Evolutionary conservation across 2,888 invertebrate species (phyloP), one percentile per base, ranked within the genome.

Genomic region (Octonoba sinensis): DNA sequence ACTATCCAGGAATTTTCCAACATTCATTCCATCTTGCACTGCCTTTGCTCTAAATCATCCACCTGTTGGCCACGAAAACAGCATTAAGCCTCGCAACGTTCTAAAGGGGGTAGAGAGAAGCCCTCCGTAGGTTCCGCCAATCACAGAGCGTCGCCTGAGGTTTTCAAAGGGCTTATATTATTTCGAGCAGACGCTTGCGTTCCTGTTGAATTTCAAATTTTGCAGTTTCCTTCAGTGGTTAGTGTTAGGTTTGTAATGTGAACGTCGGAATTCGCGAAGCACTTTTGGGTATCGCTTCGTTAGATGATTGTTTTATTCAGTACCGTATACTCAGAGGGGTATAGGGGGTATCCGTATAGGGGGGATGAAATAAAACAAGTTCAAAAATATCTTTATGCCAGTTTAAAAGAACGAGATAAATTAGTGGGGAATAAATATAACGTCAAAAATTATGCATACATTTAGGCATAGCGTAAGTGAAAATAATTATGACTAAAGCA

Each of bases 151-250:
- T 20, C 62, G 79, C 79, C 67, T 69, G 79, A 73, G 79, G 67
- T 73, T 66, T 71, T 51, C 60, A 64, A 74, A 47, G 67, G 62
- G 73, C 79, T 81, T 81, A 73, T 73, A 72, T 81, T 81, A 81
- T 81, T 81, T 81, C 73, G 59, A 73, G 69, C 72, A 73, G 60
- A 24, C 57, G 36, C 24, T 13, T 15, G 46, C 46, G 62, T 62
- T 36, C 54, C 72, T 71, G 67, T 51, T 79, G 73, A 73, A 81
- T 81, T 81, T 81, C 73, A 81, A 81, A 81, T 81, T 73, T 62
- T 36, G 62, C 36, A 62, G 36, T 62, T 62, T 46, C 18, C 44
- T 62, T 60, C 44, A 18, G 36, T 16, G 46, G 44, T 44, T 62
- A 44, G 62, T 6, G 27, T 44, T 44, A 46, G 62, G 57, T 11